Base-by-base conservation (phyloP, 2,888 invertebrate species). In the Temnothorax unifasciatus region DNA sequence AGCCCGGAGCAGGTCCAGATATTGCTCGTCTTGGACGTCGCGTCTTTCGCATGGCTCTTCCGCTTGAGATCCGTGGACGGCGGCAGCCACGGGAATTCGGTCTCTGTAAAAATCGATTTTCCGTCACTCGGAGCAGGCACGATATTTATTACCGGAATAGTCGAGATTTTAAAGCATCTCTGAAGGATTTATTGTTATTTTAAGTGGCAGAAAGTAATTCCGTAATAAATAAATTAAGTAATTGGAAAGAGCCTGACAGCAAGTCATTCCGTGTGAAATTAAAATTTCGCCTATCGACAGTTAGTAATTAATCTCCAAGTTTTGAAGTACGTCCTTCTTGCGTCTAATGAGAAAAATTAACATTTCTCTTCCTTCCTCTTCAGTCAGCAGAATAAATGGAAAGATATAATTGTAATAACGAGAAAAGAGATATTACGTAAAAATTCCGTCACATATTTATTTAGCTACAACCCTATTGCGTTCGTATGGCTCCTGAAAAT, bases 1-100 rank as follows among this genome's bases (percentile, higher is more conserved):
- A 94, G 87, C 63, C 90, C 90, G 9, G 94, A 90, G 52, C 92
- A 94, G 34, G 91, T 90, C 92, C 93, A 93, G 57, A 94, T 91
- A 44, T 93, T 93, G n/a, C 76, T 91, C 18, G 86, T 83, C 73
- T 92, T 93, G 13, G 85, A 69, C 3, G 86, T 69, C 21, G 75
- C 84, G 18, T 93, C 91, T 74, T 91, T 92, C 15, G 79, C 15
- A n/a, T 88, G 89, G 21, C 84, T 89, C 47, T 92, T 92, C 69
- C 88, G 92, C 29, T 87, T 90, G 2, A 87, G 52, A 69, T 89
- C 87, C 34, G 64, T 29, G 11, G 87, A 64, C 4, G 91, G 90
- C 3, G 89, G 88, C 11, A 81, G 64, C 90, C 91, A 89, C 13
- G 89, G 73, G 29, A 84, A 79, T 73, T 90, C 90, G 15, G 84